Evolutionary conservation across 2,888 invertebrate species (phyloP).

Genomic region (Sthenelais limicola): DNA sequence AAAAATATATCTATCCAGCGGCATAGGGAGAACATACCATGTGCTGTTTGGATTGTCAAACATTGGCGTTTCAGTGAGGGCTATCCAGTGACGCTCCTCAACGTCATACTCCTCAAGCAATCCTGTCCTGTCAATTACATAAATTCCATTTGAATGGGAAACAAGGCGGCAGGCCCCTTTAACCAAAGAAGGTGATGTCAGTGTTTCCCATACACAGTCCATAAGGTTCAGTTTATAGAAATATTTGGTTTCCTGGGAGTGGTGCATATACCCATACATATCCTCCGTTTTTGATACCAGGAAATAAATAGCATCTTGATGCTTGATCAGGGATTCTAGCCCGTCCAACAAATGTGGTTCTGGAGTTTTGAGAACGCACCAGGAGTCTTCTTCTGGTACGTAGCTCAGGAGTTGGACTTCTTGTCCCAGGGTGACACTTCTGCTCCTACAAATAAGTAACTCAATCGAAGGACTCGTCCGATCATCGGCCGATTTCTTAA

Average conservation of each 20-base stretch:
- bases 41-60: conserved; percentile 38
- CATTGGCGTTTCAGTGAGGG: not conserved
- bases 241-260: conserved; percentile 21
- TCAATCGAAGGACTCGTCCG: conserved; percentile 3
- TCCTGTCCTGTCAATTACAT: conserved; percentile 36
- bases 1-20: conserved; percentile 38
- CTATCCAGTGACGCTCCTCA: conserved; percentile 18
- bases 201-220: conserved; percentile 4
- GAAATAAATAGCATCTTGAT: conserved; percentile 33
- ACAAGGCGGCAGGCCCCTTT: conserved; percentile 35
- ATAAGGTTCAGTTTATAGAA: conserved; percentile 33
- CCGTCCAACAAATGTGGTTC: conserved; percentile 29
- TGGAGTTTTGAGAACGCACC: conserved; percentile 29
- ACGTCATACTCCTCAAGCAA: conserved; percentile 33
- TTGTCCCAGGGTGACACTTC: conserved; percentile 30
- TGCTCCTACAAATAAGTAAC: conserved; percentile 43
- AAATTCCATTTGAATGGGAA: conserved; percentile 41
- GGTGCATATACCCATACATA: conserved; percentile 43
- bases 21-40: conserved; percentile 43
- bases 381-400: conserved; percentile 35
- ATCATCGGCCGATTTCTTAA: conserved; percentile 1
- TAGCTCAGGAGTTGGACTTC: conserved; percentile 45
- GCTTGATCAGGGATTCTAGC: conserved; percentile 34
- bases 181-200: conserved; percentile 8
- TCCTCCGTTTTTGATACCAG: conserved; percentile 41